phyloP scores from a whole-genome alignment of 1,140 invertebrate species.

The Gonioctena quinquepunctata region DNA sequence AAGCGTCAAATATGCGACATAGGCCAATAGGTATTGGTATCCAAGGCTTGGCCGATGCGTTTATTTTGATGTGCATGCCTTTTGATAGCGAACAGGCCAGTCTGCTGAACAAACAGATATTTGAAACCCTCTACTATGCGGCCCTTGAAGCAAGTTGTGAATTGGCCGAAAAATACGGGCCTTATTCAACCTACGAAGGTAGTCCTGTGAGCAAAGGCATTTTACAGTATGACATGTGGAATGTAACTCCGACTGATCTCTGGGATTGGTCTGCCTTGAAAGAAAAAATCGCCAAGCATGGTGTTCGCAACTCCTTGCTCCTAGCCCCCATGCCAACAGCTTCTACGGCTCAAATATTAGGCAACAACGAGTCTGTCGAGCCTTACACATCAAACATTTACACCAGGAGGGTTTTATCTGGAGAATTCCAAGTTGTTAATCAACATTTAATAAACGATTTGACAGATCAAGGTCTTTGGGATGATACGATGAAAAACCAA shows the following conservation, averaged over 20 bases:
- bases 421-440: constrained; percentile 77
- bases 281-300: constrained; percentile 85
- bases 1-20: constrained; percentile 88
- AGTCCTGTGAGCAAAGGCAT: constrained; percentile 94
- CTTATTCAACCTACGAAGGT: constrained; percentile 91
- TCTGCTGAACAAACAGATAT: constrained; percentile 92
- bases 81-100: constrained; percentile 88
- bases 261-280: constrained; percentile 91
- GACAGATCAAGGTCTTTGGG: constrained; percentile 89
- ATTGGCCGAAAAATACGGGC: constrained; percentile 82
- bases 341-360: constrained; percentile 98
- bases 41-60: constrained; percentile 84
- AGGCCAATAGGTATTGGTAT: constrained; percentile 97
- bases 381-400: constrained; percentile 99
- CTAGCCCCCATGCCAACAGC: constrained; percentile 99
- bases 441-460: constrained; percentile 94
- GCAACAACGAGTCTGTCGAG: constrained; percentile 98
- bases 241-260: constrained; percentile 81
- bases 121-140: constrained; percentile 98
- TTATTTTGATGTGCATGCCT: constrained; percentile 92
- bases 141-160: constrained; percentile 96
- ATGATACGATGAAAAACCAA: constrained; percentile 95
- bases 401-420: constrained; percentile 88
- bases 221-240: constrained; percentile 99
- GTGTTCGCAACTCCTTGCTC: constrained; percentile 92